Conservation (phyloP, 2,888 invertebrate species). For the Brenthis daphne region DNA sequence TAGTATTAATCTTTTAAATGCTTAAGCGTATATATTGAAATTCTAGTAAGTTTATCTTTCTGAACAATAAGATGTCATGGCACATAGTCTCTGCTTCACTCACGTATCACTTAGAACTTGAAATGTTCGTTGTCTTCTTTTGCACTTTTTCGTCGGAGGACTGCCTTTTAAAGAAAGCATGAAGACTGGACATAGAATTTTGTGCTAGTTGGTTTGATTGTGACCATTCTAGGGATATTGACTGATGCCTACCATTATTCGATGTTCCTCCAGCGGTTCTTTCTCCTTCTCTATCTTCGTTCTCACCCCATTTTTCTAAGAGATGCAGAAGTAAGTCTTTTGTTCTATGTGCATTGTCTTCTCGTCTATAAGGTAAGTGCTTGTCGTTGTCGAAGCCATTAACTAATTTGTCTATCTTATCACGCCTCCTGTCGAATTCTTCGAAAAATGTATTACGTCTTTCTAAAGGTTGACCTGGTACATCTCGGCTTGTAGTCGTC, state of each 20-base stretch:
- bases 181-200: slow-evolving; percentile 90
- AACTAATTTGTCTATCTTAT: slow-evolving; percentile 73
- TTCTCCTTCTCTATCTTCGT: slow-evolving; percentile 69
- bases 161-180: slow-evolving; percentile 89
- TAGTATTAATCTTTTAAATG: slow-evolving; percentile 5
- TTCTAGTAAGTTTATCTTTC: slow-evolving; percentile 43
- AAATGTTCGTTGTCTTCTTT: slow-evolving; percentile 60
- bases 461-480: slow-evolving; percentile 84
- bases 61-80: slow-evolving; percentile 63
- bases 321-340: slow-evolving; percentile 89
- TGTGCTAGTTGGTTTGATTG: slow-evolving; percentile 88
- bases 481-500: slow-evolving; percentile 87
- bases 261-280: slow-evolving; percentile 80
- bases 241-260: slow-evolving; percentile 82
- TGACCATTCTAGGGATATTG: slow-evolving; percentile 89
- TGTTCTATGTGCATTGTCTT: slow-evolving; percentile 85
- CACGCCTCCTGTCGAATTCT: slow-evolving; percentile 73
- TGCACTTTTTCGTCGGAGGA: slow-evolving; percentile 75
- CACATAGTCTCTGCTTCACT: slow-evolving; percentile 58
- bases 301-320: slow-evolving; percentile 89
- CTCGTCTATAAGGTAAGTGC: slow-evolving; percentile 74
- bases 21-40: slow-evolving; percentile 23
- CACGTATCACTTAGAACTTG: slow-evolving; percentile 55
- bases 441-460: slow-evolving; percentile 80
- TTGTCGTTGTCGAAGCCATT: slow-evolving; percentile 69